Evolutionary conservation across 1,140 invertebrate species (phyloP), one percentile per base, ranked within the genome.

Genomic region (Brachionus plicatilis): DNA sequence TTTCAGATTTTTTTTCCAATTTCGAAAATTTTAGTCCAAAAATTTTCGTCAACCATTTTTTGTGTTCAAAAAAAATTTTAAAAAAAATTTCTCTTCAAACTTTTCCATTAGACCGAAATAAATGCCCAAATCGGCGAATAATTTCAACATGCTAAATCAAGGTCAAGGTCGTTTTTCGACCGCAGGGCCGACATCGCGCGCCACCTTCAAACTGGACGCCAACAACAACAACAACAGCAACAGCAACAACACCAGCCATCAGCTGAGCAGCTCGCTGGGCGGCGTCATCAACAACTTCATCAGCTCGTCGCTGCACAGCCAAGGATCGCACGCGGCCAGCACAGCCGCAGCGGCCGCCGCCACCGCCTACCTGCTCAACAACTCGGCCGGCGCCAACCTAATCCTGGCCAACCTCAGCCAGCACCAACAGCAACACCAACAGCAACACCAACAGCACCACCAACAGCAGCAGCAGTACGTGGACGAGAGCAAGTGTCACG

Each of bases 401-500:
- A 20, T 76, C 8, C 45, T 76, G 4, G 72, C 72, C 20, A 76
- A 76, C 50, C 47, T 76, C 12, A 76, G 24, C 50, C 72, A 76
- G 1, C 72, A 76, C 3, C 72, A 76, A 1, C 72, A 76, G 27
- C 72, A 76, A 27, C 72, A 76, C 1, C 70, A 75, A 20, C 70
- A 75, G 3, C 70, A 72, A n/a, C 72, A 76, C 1, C 70, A 75
- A 20, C 70, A 75, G 3, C 70, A 72, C n/a, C 24, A 37, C 3
- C 33, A 37, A 37, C 33, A 37, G 33, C 6, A 75, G 45, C 72
- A 76, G 12, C 72, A 76, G 14, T 82, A 82, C 24, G 43, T 29
- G 1, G 79, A 82, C 11, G 65, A 82, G 9, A 45, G 50, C 43
- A 82, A 82, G 79, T 82, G 79, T n/a, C 79, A 82, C 20, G 79